Evolutionary conservation across 2,888 invertebrate species (phyloP), one percentile per base, ranked within the genome.

Genomic region (Limnephilus auricula): DNA sequence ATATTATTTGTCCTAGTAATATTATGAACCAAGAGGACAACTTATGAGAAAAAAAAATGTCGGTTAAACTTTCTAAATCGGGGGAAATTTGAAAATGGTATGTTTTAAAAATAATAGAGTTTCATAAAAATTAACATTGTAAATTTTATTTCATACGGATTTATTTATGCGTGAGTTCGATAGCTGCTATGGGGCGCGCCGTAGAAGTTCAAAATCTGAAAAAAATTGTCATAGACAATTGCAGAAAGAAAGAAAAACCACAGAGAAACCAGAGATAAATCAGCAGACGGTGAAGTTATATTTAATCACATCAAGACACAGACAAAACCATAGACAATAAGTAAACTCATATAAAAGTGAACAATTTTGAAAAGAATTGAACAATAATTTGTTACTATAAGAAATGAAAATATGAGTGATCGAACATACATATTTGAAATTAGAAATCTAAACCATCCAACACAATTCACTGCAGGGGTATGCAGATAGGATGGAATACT

Each of bases 61-160:
- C 6, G 13, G 10, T 0, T 13, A 80, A 80, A 32, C 5, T 32
- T 80, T 80, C 31, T 80, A 32, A 80, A 80, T 80, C 80, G 80
- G 32, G 18, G 30, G 15, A 30, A 80, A 65, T 65, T 65, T n/a
- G n/a, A 65, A 65, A 65, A 65, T 65, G 65, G 65, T 94, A 40
- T 40, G 12, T 93, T 93, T 90, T 89, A 86, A 79, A 87, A 86
- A 25, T 40, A 45, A 87, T 50, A 91, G 25, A 91, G 91, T 89
- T 91, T 92, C 93, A 92, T 83, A 91, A 89, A 92, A 93, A 92
- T 90, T 93, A 93, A 94, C 94, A 94, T 93, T 79, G 32, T 90
- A 82, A 90, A 90, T 85, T 84, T 90, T 90, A 31, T 65, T 45
- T 90, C 90, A 90, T 90, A 89, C 89, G 89, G 82, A 89, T 89